Percentiles rank a stretch among this genome's conserved stretches.
phyloP scores from a whole-genome alignment of 2,113 vertebrate genomes.

The Daphoenositta chrysoptera region DNA sequence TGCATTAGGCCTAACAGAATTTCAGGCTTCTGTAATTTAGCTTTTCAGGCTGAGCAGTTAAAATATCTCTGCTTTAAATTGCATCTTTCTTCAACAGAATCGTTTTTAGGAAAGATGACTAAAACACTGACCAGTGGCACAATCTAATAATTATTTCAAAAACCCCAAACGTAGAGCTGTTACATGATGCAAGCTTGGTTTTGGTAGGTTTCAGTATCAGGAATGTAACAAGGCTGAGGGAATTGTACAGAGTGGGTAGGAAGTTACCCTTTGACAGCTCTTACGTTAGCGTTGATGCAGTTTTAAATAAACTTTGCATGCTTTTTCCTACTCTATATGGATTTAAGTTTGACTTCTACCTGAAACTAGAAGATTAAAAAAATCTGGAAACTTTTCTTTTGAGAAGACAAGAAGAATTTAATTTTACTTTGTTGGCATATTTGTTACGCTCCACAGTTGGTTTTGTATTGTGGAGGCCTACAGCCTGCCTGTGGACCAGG shows the following conservation, averaged over 20 bases:
- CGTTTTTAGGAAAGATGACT: neutral
- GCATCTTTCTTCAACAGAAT: neutral
- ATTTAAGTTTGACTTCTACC: neutral
- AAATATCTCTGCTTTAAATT: neutral
- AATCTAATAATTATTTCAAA: neutral
- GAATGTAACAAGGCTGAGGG: neutral
- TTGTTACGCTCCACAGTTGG: neutral
- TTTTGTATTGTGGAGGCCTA: neutral
- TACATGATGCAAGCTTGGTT: neutral
- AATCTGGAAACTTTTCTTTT: neutral
- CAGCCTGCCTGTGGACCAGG: neutral
- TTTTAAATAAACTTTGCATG: neutral
- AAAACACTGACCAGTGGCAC: neutral
- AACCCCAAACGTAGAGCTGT: rapidly evolving
- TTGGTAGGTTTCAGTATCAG: neutral
- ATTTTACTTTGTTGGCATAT: neutral
- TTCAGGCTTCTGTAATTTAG: neutral
- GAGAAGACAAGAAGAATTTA: neutral
- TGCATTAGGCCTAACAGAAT: neutral
- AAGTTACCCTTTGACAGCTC: neutral
- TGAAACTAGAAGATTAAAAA: neutral
- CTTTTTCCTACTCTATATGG: neutral
- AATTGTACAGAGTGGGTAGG: neutral
- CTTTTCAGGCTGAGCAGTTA: neutral
- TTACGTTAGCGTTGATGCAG: neutral